These are phyloP conservation scores for Orgyia antiqua DNA, from an alignment of 2,888 invertebrate species.

Conservation along the genomic window DNA sequence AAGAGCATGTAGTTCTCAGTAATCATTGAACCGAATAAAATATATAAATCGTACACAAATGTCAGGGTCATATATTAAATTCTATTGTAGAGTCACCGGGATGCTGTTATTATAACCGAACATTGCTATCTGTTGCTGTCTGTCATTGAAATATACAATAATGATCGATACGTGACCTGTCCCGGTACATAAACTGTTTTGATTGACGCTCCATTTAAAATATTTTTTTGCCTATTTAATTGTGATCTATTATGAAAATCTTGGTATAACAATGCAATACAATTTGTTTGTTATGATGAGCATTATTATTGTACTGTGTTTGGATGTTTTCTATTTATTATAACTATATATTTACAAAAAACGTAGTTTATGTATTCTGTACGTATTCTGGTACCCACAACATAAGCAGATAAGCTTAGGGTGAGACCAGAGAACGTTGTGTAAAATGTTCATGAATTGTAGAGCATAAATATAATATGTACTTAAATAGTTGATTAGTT, in stretches of 20 bases:
- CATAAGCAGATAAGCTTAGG: too few relatives aligned
- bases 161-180: slow-evolving; percentile 40
- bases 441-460: too few relatives aligned
- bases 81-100: slow-evolving; percentile 32
- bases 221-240: background rate
- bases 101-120: slow-evolving; percentile 34
- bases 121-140: slow-evolving; percentile 24
- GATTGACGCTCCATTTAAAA: background rate
- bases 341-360: too few relatives aligned
- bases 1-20: slow-evolving; percentile 52
- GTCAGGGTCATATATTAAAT: slow-evolving; percentile 44
- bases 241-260: background rate
- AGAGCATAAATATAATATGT: too few relatives aligned
- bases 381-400: too few relatives aligned
- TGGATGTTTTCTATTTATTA: too few relatives aligned
- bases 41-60: slow-evolving; percentile 37
- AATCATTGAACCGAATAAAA: slow-evolving; percentile 27
- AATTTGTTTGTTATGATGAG: too few relatives aligned
- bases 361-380: too few relatives aligned
- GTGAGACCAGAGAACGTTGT: too few relatives aligned
- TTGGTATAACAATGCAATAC: too few relatives aligned
- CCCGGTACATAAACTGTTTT: slow-evolving; percentile 18
- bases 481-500: too few relatives aligned
- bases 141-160: slow-evolving; percentile 43
- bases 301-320: too few relatives aligned